phyloP scores from a whole-genome alignment of 2,888 invertebrate species.

The Scaptomyza reducta region DNA sequence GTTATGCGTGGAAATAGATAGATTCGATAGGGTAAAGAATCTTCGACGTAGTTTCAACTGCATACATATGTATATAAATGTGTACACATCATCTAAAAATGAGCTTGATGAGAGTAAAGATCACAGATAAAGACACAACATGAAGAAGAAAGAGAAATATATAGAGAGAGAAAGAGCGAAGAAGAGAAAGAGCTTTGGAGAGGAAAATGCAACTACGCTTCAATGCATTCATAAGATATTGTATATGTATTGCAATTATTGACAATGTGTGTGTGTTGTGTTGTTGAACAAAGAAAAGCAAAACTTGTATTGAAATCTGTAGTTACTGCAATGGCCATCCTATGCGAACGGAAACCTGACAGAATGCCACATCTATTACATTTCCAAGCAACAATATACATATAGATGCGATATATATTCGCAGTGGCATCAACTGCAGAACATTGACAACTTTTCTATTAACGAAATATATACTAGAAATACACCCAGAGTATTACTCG shows the following conservation, averaged over 20 bases:
- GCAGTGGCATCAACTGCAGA: slow-evolving; percentile 30
- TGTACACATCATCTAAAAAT: too few relatives aligned
- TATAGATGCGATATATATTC: slow-evolving; percentile 40
- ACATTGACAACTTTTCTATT: slow-evolving; percentile 76
- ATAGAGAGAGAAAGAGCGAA: slow-evolving; percentile 1
- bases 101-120: too few relatives aligned
- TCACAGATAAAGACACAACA: slow-evolving; percentile 17
- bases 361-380: slow-evolving; percentile 30
- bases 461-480: slow-evolving; percentile 52
- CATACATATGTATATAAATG: too few relatives aligned
- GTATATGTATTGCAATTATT: slow-evolving; percentile 52
- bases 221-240: slow-evolving; percentile 75
- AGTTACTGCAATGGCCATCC: slow-evolving; percentile 23
- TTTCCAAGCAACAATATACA: slow-evolving; percentile 15
- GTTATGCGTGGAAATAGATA: neutral
- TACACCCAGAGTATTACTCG: slow-evolving; percentile 42
- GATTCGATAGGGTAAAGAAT: slow-evolving; percentile 9
- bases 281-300: slow-evolving; percentile 34
- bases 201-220: slow-evolving; percentile 71
- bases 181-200: slow-evolving; percentile 26
- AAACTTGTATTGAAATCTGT: slow-evolving; percentile 48
- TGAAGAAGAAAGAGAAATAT: slow-evolving; percentile 5
- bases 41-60: slow-evolving; percentile 8
- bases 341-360: slow-evolving; percentile 51
- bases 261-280: slow-evolving; percentile 3